Evolutionary conservation across 2,888 invertebrate species (phyloP), one percentile per base, ranked within the genome.

Genomic region (Hedya salicella): DNA sequence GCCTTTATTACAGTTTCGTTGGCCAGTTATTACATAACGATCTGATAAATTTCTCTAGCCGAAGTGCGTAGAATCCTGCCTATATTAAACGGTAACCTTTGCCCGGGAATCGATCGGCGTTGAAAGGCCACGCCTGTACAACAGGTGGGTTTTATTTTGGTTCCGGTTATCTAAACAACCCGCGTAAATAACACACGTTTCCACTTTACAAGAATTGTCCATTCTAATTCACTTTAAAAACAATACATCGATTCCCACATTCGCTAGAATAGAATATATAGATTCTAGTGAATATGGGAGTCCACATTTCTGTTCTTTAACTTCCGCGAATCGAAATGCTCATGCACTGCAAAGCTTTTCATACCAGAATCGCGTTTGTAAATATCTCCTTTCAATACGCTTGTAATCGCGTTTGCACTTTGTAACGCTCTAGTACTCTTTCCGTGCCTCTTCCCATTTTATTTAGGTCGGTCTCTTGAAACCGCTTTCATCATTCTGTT

Each of bases 91-190:
- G 19, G n/a, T 25, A 62, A 60, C 60, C 65, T 65, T 60, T 53
- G 21, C 3, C 46, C 53, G 36, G 79, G 82, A 68, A 83, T 78
- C 78, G 77, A 81, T 82, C 73, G 73, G 56, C 67, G 70, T 73
- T 75, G 77, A 76, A 77, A 70, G 71, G 72, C 75, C 75, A 73
- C 71, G 74, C 68, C 75, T 75, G 75, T 71, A 73, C 71, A 78
- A 79, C 80, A 78, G 80, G 78, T 78, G 75, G 16, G 50, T 64
- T 73, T 75, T 78, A 84, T 84, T 85, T 84, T 84, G 69, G 74
- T 77, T 77, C 71, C 67, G 70, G 68, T 78, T 85, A 79, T 80
- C 78, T 78, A 81, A 79, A 83, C 81, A 79, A 71, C 71, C 72
- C 70, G 68, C 72, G 67, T 67, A 57, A 56, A 66, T 67, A 66